Evolutionary conservation across 1,140 invertebrate genomes (phyloP), one percentile per base, ranked within the genome.

Genomic region (Heliothis virescens): DNA sequence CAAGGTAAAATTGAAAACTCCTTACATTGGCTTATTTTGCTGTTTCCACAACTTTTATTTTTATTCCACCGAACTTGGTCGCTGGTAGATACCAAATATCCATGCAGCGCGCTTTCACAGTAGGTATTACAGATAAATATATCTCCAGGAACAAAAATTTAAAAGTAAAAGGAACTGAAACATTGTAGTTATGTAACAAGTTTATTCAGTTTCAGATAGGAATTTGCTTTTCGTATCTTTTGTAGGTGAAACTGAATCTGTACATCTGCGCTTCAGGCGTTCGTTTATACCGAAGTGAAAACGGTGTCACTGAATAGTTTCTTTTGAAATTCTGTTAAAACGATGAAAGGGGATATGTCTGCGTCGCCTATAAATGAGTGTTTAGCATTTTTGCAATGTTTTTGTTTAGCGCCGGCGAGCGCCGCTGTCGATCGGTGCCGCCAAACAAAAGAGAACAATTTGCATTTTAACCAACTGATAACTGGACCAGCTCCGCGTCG

Each of bases 391-490:
- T 91, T 89, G 81, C 52, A 83, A 72, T 79, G 74, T 80, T 79
- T 80, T 80, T 74, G 41, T 48, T 55, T 75, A 79, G 71, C 77
- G 60, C 52, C 50, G 65, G 57, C 72, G 76, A 60, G 79, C 69
- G 63, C 74, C 34, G 55, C 81, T 85, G 86, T 83, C 85, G 85
- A 90, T 91, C 86, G 85, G 84, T 72, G 65, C 85, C 81, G 80
- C 79, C 85, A 90, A 92, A 94, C 90, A 91, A 92, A 92, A 90
- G 87, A 91, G 85, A 85, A 89, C 85, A 90, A 93, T 94, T 92
- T 92, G 90, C 91, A 94, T 93, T 92, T 94, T 93, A 93, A 94
- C 88, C 87, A 92, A 89, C 89, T 86, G 88, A 91, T 92, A 90
- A 91, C 91, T 88, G 84, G 83, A 85, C 82, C 83, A 83, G 83